These are phyloP conservation scores for Zaprionus davidi DNA, from an alignment of 1,140 invertebrate genomes.

Conservation along the genomic window DNA sequence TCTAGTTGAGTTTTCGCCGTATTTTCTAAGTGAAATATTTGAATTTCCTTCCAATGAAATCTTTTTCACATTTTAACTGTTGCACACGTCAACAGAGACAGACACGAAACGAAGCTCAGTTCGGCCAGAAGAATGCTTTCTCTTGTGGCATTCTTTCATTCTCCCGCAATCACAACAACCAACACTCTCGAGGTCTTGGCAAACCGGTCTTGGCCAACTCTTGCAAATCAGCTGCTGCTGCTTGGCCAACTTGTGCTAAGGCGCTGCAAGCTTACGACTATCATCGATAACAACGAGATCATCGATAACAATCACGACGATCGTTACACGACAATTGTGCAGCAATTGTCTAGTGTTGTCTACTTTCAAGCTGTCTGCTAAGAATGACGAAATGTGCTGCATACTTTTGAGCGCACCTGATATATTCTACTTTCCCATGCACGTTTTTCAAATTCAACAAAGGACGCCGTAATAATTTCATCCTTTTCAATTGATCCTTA, in stretches of 20 bases:
- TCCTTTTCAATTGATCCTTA: no score
- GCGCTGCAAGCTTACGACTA: constrained; percentile 2
- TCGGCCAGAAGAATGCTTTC: constrained; percentile 62
- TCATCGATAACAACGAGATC: constrained; percentile 5
- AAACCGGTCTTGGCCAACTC: constrained; percentile 62
- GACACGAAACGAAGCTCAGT: constrained; percentile 14
- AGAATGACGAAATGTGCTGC: not conserved
- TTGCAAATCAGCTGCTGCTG: constrained; percentile 30
- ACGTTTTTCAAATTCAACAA: no score
- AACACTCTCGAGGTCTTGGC: not conserved
- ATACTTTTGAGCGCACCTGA: not conserved
- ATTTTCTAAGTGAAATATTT: constrained; percentile 1
- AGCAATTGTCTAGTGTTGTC: not conserved
- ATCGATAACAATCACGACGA: constrained; percentile 4
- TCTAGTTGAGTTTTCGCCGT: not conserved
- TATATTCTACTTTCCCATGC: no score
- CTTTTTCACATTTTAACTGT: constrained; percentile 30
- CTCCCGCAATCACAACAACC: constrained; percentile 41
- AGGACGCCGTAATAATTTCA: no score
- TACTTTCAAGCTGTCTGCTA: constrained; percentile 7
- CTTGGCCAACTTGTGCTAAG: constrained; percentile 14
- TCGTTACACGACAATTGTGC: not conserved
- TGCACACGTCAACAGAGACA: constrained; percentile 70
- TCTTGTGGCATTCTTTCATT: constrained; percentile 64
- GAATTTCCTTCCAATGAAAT: constrained; percentile 11